These are phyloP conservation scores for Philotrypesis tridentata DNA, from an alignment of 1,140 invertebrate species.

Conservation along the genomic window DNA sequence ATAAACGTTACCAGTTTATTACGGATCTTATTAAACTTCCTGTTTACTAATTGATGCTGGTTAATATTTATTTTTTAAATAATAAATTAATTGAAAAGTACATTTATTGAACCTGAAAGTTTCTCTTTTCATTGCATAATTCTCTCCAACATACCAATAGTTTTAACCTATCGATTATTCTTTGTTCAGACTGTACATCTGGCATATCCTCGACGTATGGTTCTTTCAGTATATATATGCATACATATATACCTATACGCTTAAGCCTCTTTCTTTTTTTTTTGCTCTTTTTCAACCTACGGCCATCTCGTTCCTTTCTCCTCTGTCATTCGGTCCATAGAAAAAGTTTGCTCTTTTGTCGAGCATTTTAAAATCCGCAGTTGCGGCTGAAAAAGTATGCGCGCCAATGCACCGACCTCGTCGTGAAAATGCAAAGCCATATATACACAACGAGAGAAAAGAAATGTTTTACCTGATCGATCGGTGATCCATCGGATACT, in stretches of 20 bases:
- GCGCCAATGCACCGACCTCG: neutral
- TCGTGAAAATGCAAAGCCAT: neutral
- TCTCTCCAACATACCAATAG: neutral
- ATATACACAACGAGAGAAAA: neutral
- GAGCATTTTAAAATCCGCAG: conserved; percentile 46
- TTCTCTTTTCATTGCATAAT: too few relatives aligned
- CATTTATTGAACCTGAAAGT: too few relatives aligned
- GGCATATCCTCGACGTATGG: neutral
- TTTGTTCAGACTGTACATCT: neutral
- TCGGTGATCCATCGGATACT: conserved; percentile 25
- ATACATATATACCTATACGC: neutral
- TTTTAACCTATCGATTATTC: neutral
- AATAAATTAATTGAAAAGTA: too few relatives aligned
- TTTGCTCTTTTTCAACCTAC: conserved; percentile 33
- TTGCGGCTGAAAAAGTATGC: conserved; percentile 28
- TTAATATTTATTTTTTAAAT: too few relatives aligned
- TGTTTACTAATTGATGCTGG: too few relatives aligned
- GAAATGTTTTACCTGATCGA: conserved; percentile 40
- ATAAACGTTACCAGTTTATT: too few relatives aligned
- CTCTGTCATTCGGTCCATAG: conserved; percentile 39
- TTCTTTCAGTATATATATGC: neutral
- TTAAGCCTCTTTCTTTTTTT: conserved; percentile 40
- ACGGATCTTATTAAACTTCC: too few relatives aligned
- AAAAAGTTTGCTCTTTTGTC: conserved; percentile 49
- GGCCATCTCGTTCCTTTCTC: conserved; percentile 27